A percentile compares a stretch with the other conserved stretches of the same genome.
phyloP scores from a whole-genome alignment of 2,888 invertebrate species.

The Hemithea aestivaria region DNA sequence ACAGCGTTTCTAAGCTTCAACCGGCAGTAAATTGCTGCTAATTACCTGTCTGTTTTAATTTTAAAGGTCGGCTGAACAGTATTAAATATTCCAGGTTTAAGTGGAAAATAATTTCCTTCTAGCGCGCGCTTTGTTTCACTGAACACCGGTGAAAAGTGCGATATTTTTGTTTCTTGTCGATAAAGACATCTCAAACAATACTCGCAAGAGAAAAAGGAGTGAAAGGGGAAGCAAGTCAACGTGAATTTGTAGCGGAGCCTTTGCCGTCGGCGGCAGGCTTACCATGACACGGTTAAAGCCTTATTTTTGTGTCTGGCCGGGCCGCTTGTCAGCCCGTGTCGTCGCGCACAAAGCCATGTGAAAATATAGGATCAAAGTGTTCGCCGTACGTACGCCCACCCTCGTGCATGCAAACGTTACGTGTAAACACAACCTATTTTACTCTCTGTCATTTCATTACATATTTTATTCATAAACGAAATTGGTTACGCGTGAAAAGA shows the following conservation, averaged over 20 bases:
- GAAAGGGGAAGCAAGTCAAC: slow-evolving; percentile 63
- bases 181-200: slow-evolving; percentile 44
- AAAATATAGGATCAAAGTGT: slow-evolving; percentile 77
- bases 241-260: slow-evolving; percentile 73
- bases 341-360: slow-evolving; percentile 74
- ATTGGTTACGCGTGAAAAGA: slow-evolving; percentile 27
- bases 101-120: slow-evolving; percentile 6
- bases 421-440: slow-evolving; percentile 50
- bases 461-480: slow-evolving; percentile 31
- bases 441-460: slow-evolving; percentile 45
- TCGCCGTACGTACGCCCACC: slow-evolving; percentile 53
- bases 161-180: slow-evolving; percentile 27
- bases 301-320: slow-evolving; percentile 76
- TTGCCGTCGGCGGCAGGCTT: slow-evolving; percentile 77
- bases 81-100: slow-evolving; percentile 11
- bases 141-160: slow-evolving; percentile 15
- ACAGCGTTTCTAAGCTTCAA: slow-evolving; percentile 4
- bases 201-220: slow-evolving; percentile 43
- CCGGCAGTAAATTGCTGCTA: slow-evolving; percentile 11
- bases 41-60: slow-evolving; percentile 14
- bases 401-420: slow-evolving; percentile 51
- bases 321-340: slow-evolving; percentile 72
- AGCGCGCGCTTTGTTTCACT: slow-evolving; percentile 10
- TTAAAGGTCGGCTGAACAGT: slow-evolving; percentile 7
- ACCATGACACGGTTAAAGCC: slow-evolving; percentile 77